Conservation (phyloP, 2,113 vertebrate genomes). For the Vicugna pacos region DNA sequence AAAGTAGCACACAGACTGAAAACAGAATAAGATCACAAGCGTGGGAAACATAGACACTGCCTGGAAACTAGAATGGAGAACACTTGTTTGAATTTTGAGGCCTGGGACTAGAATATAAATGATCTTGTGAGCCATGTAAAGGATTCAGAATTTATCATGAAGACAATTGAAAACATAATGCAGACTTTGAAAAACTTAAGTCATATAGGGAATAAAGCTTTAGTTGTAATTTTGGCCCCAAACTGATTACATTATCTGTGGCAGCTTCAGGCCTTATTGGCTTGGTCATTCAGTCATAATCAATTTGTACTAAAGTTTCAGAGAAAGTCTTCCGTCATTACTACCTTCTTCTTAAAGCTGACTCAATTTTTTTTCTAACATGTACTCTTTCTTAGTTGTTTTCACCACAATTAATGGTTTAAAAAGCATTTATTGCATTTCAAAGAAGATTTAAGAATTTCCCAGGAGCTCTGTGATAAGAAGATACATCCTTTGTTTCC, state of each 20-base stretch:
- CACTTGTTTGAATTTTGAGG: background rate
- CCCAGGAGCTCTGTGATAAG: conserved; percentile 35
- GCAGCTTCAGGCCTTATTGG: background rate
- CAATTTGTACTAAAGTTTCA: background rate
- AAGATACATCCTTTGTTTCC: conserved; percentile 45
- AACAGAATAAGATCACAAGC: background rate
- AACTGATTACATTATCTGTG: background rate
- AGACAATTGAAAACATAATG: background rate
- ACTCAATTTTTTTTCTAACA: background rate
- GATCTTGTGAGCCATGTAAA: background rate
- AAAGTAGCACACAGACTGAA: background rate
- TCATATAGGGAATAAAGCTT: background rate
- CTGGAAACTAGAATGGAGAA: background rate
- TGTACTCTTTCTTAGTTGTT: background rate
- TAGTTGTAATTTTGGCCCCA: background rate
- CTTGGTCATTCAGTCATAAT: background rate
- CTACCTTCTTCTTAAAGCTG: background rate
- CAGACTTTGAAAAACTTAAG: background rate
- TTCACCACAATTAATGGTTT: conserved; percentile 25
- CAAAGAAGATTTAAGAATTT: conserved; percentile 19
- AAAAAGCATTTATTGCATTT: background rate
- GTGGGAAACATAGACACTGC: background rate
- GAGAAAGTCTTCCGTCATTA: background rate
- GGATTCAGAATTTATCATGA: background rate
- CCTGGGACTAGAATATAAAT: background rate